These are phyloP conservation scores for Characodon lateralis DNA, from an alignment of 2,797 vertebrate species.

Conservation along the genomic window DNA sequence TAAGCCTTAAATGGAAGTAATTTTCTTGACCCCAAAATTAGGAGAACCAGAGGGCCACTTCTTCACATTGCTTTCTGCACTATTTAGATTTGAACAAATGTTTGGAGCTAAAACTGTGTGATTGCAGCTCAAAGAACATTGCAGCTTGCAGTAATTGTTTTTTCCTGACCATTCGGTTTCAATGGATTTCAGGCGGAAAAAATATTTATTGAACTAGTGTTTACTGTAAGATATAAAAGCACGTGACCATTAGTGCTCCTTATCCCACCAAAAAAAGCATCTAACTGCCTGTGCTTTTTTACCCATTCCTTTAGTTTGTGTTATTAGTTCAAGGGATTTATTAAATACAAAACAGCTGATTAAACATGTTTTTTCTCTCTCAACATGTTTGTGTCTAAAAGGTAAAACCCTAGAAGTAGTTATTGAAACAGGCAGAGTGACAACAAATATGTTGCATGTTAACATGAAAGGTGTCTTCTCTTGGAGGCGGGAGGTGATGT, in stretches of 20 bases:
- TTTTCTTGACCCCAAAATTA: slow-evolving; percentile 32
- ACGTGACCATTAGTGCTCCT: slow-evolving; percentile 20
- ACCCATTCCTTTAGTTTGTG: slow-evolving; percentile 9
- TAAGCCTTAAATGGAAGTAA: slow-evolving; percentile 21
- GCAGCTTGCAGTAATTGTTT: neutral
- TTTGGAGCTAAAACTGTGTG: neutral
- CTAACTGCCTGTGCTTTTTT: slow-evolving; percentile 37
- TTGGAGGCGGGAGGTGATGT: slow-evolving; percentile 31
- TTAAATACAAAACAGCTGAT: neutral
- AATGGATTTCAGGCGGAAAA: neutral
- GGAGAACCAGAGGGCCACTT: slow-evolving; percentile 14
- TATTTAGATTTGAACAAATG: slow-evolving; percentile 18
- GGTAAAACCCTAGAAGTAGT: slow-evolving; percentile 3
- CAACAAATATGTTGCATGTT: slow-evolving; percentile 29
- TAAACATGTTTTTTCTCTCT: neutral
- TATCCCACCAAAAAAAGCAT: slow-evolving; percentile 16
- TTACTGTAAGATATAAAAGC: slow-evolving; percentile 18
- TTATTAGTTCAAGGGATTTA: slow-evolving; percentile 9
- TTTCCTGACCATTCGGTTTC: neutral
- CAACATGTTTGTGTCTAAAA: slow-evolving; percentile 3
- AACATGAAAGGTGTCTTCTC: slow-evolving; percentile 24
- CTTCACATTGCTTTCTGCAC: slow-evolving; percentile 33
- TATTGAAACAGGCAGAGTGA: slow-evolving; percentile 21
- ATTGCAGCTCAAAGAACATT: neutral
- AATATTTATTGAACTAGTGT: slow-evolving; percentile 12